phyloP scores from a whole-genome alignment of 2,113 vertebrate genomes.

The Daubentonia madagascariensis region DNA sequence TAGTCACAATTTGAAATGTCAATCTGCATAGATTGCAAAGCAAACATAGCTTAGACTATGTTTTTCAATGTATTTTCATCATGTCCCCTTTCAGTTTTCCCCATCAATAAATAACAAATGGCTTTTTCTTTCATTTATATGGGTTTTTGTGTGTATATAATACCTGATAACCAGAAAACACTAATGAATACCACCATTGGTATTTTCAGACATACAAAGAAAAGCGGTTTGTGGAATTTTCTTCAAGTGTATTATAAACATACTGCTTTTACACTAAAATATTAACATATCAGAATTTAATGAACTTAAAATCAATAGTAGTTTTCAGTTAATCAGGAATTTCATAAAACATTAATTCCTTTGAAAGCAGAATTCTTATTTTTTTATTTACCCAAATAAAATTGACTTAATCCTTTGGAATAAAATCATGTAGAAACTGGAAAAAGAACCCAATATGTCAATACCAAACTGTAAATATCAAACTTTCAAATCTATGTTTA shows the following conservation, averaged over 20 bases:
- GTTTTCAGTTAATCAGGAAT: neutral
- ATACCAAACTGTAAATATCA: neutral
- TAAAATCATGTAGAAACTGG: neutral
- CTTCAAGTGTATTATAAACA: neutral
- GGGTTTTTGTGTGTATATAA: neutral
- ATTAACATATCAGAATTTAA: neutral
- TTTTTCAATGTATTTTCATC: conserved; percentile 39
- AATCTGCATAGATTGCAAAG: conserved; percentile 9
- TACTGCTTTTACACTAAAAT: neutral
- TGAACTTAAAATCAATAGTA: conserved; percentile 17
- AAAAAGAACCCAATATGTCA: neutral
- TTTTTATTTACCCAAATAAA: neutral
- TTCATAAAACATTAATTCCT: neutral
- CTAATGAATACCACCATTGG: neutral
- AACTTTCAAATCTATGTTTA: neutral
- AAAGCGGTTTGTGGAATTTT: neutral
- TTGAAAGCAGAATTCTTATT: neutral
- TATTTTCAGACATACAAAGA: neutral
- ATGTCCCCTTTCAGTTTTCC: conserved; percentile 16
- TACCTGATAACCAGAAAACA: conserved; percentile 22
- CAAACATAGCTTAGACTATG: conserved; percentile 20
- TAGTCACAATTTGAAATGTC: conserved; percentile 52
- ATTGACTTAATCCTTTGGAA: neutral
- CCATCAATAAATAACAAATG: neutral
- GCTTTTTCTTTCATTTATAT: neutral